These are phyloP conservation scores for Arrhopalites spinosus DNA, from an alignment of 2,888 invertebrate genomes.

Conservation along the genomic window DNA sequence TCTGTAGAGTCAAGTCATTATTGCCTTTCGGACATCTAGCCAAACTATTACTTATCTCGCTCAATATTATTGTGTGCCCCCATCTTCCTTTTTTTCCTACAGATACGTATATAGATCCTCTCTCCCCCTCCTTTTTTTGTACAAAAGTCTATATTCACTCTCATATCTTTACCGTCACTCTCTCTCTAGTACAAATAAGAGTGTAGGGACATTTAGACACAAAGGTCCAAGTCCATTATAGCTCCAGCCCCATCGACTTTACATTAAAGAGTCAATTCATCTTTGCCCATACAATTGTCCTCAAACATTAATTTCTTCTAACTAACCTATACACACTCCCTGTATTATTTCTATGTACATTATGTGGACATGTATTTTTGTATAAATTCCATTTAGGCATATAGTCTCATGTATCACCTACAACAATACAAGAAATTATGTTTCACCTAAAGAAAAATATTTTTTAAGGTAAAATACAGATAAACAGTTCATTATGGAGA, in stretches of 20 bases:
- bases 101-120: too few relatives aligned
- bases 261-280: constrained; percentile 12
- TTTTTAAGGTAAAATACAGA: background rate
- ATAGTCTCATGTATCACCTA: background rate
- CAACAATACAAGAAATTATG: too few relatives aligned
- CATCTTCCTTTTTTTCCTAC: background rate
- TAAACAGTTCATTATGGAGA: background rate
- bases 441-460: background rate
- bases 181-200: background rate
- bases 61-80: background rate
- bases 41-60: background rate
- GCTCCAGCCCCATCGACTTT: background rate
- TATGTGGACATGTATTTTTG: background rate
- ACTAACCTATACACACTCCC: too few relatives aligned
- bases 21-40: background rate
- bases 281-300: constrained; percentile 9
- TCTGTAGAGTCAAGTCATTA: constrained; percentile 3
- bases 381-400: background rate
- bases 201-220: too few relatives aligned
- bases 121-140: background rate
- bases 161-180: background rate
- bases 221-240: background rate
- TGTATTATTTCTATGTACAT: too few relatives aligned
- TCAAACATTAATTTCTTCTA: background rate
- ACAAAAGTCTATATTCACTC: background rate